Conservation (phyloP, 2,113 vertebrate species). For the Phalacrocorax carbo region DNA sequence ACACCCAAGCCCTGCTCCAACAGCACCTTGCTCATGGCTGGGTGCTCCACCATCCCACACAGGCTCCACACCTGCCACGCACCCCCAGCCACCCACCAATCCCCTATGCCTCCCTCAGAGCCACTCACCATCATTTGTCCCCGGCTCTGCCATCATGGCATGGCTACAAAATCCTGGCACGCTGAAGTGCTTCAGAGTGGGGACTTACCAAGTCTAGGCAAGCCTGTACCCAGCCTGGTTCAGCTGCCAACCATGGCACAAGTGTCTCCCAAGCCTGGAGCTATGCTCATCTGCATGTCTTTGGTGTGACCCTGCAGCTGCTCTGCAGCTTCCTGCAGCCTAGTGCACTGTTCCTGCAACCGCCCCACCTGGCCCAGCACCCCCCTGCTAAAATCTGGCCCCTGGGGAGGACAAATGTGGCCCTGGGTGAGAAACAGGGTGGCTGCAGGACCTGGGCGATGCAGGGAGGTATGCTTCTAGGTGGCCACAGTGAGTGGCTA, state of each 20-base stretch:
- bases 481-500: too few species aligned
- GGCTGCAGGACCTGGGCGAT: neutral
- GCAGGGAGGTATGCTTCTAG: neutral
- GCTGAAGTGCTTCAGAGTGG: accelerated
- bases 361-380: conserved; percentile 3
- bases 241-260: neutral
- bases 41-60: neutral
- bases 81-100: neutral
- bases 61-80: neutral
- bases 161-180: neutral
- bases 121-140: accelerated
- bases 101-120: neutral
- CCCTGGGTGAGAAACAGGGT: neutral
- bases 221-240: neutral
- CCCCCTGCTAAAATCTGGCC: conserved; percentile 16
- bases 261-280: accelerated
- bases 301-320: neutral
- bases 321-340: conserved; percentile 19
- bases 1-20: conserved; percentile 41
- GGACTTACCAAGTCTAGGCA: neutral
- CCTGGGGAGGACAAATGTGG: neutral
- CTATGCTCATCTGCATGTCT: conserved; percentile 25
- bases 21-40: conserved; percentile 33
- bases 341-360: neutral
- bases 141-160: neutral